These are phyloP conservation scores for Tiaroga cobitis DNA, from an alignment of 2,797 vertebrate genomes.

Conservation along the genomic window DNA sequence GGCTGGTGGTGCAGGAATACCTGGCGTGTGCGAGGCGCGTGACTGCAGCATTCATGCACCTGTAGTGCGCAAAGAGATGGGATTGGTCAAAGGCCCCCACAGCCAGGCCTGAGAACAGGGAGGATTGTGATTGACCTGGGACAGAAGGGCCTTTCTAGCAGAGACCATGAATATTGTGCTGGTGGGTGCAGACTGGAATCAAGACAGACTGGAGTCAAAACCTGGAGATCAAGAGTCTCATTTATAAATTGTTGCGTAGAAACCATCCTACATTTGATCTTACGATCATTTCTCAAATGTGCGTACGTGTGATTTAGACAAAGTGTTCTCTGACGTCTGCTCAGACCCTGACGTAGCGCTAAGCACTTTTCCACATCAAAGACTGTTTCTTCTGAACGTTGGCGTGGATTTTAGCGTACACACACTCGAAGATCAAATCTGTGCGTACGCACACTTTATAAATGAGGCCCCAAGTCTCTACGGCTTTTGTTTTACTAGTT, in stretches of 20 bases:
- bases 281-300: no score
- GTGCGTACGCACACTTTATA: no score
- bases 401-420: no score
- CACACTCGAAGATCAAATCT: no score
- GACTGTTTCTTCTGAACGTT: no score
- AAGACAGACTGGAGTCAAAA: conserved; percentile 20
- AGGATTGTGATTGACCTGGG: background rate
- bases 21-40: conserved; percentile 77
- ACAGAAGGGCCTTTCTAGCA: conserved; percentile 1
- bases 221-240: conserved; percentile 10
- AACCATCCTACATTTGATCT: no score
- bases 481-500: background rate
- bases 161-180: conserved; percentile 2
- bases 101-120: conserved; percentile 66
- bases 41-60: conserved; percentile 76
- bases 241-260: no score
- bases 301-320: no score
- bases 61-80: conserved; percentile 76
- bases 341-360: no score
- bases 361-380: no score
- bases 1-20: conserved; percentile 68
- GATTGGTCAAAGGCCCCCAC: conserved; percentile 75
- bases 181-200: background rate
- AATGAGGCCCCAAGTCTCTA: background rate
- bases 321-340: no score